These are phyloP conservation scores for Cyclophora albipunctata DNA, from an alignment of 2,888 invertebrate genomes.

Conservation along the genomic window DNA sequence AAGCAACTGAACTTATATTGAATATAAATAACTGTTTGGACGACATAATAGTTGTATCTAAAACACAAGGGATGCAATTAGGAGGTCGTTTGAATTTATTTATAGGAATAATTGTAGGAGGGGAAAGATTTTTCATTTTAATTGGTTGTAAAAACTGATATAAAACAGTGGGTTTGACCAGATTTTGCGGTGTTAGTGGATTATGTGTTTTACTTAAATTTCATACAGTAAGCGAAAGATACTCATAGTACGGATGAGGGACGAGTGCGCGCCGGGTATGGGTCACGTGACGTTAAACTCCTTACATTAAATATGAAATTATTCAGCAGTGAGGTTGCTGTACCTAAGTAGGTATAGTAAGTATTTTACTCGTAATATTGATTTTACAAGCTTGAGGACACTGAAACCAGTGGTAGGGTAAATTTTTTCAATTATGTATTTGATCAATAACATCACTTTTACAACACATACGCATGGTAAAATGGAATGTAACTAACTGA, in stretches of 20 bases:
- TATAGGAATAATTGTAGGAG: conserved; percentile 17
- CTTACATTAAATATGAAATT: no score
- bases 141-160: conserved; percentile 19
- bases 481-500: no score
- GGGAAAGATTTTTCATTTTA: conserved; percentile 15
- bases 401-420: no score
- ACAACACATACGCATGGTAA: no score
- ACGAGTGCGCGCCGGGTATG: background rate
- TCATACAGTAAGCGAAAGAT: conserved; percentile 1
- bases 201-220: no score
- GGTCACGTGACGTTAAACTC: background rate
- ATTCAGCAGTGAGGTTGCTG: background rate
- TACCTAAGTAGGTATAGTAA: background rate
- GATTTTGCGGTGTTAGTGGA: background rate
- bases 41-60: conserved; percentile 4
- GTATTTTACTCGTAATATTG: no score
- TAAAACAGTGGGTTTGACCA: background rate
- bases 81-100: conserved; percentile 8
- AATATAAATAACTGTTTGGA: conserved; percentile 13
- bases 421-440: no score
- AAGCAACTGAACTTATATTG: conserved; percentile 7
- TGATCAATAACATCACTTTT: no score
- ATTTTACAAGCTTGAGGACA: no score
- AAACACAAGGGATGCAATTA: conserved; percentile 23
- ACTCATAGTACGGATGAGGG: conserved; percentile 4